A percentile compares a stretch with the other conserved stretches of the same genome.
Evolutionary conservation across 2,888 invertebrate species (phyloP).

Genomic region (Chrysolina americana): DNA sequence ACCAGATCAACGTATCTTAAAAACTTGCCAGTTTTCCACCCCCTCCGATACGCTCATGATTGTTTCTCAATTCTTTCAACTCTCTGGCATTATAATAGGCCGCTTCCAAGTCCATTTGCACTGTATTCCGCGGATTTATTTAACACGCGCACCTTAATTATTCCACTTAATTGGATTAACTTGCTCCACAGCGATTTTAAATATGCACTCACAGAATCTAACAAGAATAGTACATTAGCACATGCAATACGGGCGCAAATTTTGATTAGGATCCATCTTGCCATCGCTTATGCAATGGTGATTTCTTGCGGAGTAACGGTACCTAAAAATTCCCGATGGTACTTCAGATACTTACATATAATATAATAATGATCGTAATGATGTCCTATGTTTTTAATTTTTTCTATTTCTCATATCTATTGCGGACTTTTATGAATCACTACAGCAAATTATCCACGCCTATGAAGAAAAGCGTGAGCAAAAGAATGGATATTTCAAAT

Average conservation of each 20-base stretch:
- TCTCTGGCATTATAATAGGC: constrained; percentile 63
- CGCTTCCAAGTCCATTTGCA: constrained; percentile 64
- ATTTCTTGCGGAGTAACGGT: background rate
- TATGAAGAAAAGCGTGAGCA: too few relatives aligned
- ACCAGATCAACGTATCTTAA: background rate
- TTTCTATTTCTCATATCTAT: too few relatives aligned
- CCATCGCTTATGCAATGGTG: constrained; percentile 34
- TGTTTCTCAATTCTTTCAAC: constrained; percentile 50
- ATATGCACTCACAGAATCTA: constrained; percentile 41
- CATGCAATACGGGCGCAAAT: constrained; percentile 34
- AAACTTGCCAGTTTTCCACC: background rate
- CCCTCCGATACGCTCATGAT: constrained; percentile 25
- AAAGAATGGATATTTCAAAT: too few relatives aligned
- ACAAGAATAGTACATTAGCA: constrained; percentile 45
- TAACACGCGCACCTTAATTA: constrained; percentile 57
- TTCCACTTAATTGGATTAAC: constrained; percentile 49
- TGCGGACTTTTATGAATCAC: too few relatives aligned
- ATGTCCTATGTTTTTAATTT: too few relatives aligned
- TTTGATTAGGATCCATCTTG: constrained; percentile 35
- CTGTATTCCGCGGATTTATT: constrained; percentile 58
- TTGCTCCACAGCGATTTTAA: constrained; percentile 40
- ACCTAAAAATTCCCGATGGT: too few relatives aligned
- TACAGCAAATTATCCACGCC: too few relatives aligned
- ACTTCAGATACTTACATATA: too few relatives aligned
- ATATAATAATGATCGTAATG: too few relatives aligned